phyloP scores from a whole-genome alignment of 2,888 invertebrate genomes.

The Scaptomyza flava region DNA sequence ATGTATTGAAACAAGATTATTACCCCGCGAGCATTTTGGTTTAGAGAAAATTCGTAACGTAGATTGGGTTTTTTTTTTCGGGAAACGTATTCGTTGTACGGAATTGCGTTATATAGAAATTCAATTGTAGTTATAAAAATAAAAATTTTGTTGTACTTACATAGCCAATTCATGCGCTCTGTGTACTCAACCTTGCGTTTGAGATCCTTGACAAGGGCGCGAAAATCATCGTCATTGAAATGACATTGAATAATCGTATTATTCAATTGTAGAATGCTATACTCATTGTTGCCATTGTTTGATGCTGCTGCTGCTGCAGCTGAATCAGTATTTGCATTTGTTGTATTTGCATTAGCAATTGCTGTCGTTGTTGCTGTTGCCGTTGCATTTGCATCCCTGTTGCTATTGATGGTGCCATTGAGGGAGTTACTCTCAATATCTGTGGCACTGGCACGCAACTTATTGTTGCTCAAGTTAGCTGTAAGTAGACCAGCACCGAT shows the following conservation, averaged over 20 bases:
- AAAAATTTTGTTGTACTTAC: slow-evolving; percentile 73
- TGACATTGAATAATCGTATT: slow-evolving; percentile 84
- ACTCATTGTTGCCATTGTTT: slow-evolving; percentile 83
- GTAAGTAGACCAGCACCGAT: slow-evolving; percentile 12
- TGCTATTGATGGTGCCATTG: slow-evolving; percentile 47
- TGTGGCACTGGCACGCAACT: slow-evolving; percentile 69
- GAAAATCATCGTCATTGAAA: slow-evolving; percentile 84
- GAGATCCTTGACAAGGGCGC: slow-evolving; percentile 83
- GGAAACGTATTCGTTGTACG: no score
- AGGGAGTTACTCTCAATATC: slow-evolving; percentile 70
- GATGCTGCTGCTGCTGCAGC: slow-evolving; percentile 23
- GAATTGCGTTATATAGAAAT: no score
- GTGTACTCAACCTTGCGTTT: slow-evolving; percentile 84
- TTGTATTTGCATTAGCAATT: slow-evolving; percentile 45
- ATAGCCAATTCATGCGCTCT: slow-evolving; percentile 85
- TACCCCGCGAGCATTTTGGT: no score
- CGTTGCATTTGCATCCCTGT: background rate
- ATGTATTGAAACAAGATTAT: no score
- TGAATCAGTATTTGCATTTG: slow-evolving; percentile 46
- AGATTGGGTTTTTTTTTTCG: no score
- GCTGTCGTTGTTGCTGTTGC: slow-evolving; percentile 27
- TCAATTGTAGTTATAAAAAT: background rate
- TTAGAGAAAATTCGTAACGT: no score
- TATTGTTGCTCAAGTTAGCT: slow-evolving; percentile 44
- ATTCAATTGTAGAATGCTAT: slow-evolving; percentile 83